phyloP scores from a whole-genome alignment of 2,888 invertebrate genomes.

The Disparrhopalites patrizii region DNA sequence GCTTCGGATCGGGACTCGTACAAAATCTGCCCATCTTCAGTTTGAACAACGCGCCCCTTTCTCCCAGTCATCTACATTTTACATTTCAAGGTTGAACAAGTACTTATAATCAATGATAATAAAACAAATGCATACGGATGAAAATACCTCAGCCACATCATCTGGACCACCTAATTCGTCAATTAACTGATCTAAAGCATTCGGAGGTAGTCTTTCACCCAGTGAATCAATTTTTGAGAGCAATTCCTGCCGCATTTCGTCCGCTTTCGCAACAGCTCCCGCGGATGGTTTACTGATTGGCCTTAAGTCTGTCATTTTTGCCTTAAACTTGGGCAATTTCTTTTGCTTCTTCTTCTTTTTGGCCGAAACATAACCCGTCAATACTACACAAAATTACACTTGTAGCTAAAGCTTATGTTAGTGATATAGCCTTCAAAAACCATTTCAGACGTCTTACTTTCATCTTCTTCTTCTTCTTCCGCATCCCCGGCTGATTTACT shows the following conservation, averaged over 20 bases:
- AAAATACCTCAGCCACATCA: constrained; percentile 82
- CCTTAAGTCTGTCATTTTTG: constrained; percentile 26
- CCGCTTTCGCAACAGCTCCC: constrained; percentile 82
- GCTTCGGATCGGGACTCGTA: constrained; percentile 92
- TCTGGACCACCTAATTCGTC: constrained; percentile 97
- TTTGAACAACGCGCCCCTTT: constrained; percentile 87
- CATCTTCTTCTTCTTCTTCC: constrained; percentile 54
- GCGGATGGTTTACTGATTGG: constrained; percentile 1
- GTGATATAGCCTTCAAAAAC: no score
- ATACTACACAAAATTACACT: no score
- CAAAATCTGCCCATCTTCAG: constrained; percentile 85
- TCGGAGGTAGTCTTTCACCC: constrained; percentile 85
- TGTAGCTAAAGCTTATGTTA: no score
- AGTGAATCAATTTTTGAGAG: constrained; percentile 77
- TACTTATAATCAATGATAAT: neutral
- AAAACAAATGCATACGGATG: neutral
- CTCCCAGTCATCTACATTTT: constrained; percentile 90
- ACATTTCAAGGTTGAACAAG: neutral
- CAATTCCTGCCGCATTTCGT: constrained; percentile 88
- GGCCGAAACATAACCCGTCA: no score
- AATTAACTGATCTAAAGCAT: constrained; percentile 96
- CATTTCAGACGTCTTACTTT: neutral
- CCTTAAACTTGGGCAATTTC: constrained; percentile 15
- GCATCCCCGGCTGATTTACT: constrained; percentile 46
- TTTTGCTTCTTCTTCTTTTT: constrained; percentile 37